Percentiles rank a stretch among this genome's conserved stretches.
Conservation (phyloP, 1,140 invertebrate species). For the Heliconius himera region DNA sequence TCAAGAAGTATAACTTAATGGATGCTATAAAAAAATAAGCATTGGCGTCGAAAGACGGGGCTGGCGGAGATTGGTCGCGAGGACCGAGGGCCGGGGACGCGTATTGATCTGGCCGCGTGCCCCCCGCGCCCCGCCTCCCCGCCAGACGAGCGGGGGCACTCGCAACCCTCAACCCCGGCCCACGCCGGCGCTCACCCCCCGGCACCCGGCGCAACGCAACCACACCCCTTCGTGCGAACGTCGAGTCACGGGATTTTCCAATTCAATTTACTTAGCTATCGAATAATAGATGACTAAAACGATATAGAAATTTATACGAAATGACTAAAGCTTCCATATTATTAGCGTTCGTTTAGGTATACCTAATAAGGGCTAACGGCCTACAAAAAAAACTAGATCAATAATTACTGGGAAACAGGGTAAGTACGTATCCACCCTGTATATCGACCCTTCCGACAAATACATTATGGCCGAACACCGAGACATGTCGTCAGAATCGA, state of each 20-base stretch:
- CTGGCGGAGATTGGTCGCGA: slow-evolving; percentile 68
- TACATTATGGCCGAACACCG: slow-evolving; percentile 20
- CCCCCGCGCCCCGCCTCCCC: slow-evolving; percentile 45
- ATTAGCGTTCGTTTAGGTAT: background rate
- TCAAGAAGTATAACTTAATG: slow-evolving; percentile 66
- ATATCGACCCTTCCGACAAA: slow-evolving; percentile 6
- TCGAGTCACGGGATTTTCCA: slow-evolving; percentile 79
- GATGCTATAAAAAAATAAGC: slow-evolving; percentile 76
- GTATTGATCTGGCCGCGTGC: slow-evolving; percentile 64
- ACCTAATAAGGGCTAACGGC: background rate
- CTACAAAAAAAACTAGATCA: slow-evolving; percentile 20
- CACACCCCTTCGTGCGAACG: slow-evolving; percentile 74
- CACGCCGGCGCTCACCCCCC: slow-evolving; percentile 48
- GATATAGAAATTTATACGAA: slow-evolving; percentile 30
- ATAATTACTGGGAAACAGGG: background rate
- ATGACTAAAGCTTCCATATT: slow-evolving; percentile 24
- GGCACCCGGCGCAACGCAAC: slow-evolving; percentile 60
- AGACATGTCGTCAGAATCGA: slow-evolving; percentile 24
- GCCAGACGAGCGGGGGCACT: slow-evolving; percentile 71
- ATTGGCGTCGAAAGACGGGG: slow-evolving; percentile 78
- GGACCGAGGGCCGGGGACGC: slow-evolving; percentile 58
- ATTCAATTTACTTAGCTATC: slow-evolving; percentile 73
- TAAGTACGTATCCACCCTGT: background rate
- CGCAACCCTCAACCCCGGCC: slow-evolving; percentile 59
- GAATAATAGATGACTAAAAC: slow-evolving; percentile 52